Evolutionary conservation across 1,140 invertebrate species (phyloP).

Genomic region (Polypedilum pembai): DNA sequence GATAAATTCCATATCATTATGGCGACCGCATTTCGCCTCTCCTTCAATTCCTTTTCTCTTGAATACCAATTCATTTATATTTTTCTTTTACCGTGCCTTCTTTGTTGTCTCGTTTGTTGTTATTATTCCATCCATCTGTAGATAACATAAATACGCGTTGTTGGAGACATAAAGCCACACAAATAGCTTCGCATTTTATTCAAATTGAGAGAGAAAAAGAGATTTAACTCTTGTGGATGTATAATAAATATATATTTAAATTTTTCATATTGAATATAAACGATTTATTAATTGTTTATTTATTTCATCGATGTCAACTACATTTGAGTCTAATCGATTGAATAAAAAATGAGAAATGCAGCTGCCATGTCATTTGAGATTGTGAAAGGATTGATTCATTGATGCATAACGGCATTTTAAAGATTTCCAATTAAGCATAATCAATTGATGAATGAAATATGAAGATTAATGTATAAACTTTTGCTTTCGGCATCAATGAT

Average conservation of each 20-base stretch:
- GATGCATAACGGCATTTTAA: conserved; percentile 11
- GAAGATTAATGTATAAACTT: background rate
- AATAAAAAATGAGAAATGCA: background rate
- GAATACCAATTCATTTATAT: too few species aligned
- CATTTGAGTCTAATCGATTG: background rate
- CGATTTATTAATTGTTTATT: too few species aligned
- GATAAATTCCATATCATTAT: too few species aligned
- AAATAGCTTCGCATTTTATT: conserved; percentile 1
- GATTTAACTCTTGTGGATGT: background rate
- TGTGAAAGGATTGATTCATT: background rate
- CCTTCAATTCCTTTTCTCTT: too few species aligned
- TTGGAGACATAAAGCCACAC: background rate
- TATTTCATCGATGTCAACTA: too few species aligned
- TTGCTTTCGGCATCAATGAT: too few species aligned
- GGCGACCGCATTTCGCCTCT: too few species aligned
- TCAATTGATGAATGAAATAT: conserved; percentile 19
- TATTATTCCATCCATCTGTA: too few species aligned
- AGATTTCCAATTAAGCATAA: conserved; percentile 9
- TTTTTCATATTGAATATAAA: background rate
- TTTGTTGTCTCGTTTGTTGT: too few species aligned
- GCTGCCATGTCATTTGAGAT: too few species aligned
- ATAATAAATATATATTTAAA: background rate
- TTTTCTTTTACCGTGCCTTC: too few species aligned
- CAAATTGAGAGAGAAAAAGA: background rate
- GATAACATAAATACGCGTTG: too few species aligned